These are phyloP conservation scores for Hydrocynus forskahlii DNA, from an alignment of 2,797 vertebrate species.

Conservation along the genomic window DNA sequence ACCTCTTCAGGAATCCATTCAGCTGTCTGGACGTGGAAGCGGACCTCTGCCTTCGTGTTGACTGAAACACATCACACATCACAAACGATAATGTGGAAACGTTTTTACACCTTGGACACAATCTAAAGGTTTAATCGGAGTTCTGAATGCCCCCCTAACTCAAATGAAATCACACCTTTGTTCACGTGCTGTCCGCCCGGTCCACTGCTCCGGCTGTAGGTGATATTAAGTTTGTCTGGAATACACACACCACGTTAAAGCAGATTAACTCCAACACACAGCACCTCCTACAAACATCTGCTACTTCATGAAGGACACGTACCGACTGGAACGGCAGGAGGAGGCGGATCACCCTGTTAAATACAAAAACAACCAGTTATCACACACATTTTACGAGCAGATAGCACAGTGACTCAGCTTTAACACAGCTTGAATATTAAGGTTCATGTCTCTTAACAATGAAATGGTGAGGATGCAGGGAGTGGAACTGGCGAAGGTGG, in stretches of 20 bases:
- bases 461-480: no score
- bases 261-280: neutral
- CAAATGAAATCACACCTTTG: slow-evolving; percentile 81
- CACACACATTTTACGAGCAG: neutral
- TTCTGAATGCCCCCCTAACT: neutral
- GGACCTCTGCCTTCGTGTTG: slow-evolving; percentile 90
- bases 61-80: slow-evolving; percentile 68
- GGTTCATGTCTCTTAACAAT: no score
- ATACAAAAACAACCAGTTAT: slow-evolving; percentile 12
- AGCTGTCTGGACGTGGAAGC: slow-evolving; percentile 89
- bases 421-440: no score
- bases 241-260: neutral
- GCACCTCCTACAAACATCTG: neutral
- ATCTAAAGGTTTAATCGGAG: neutral
- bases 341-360: slow-evolving; percentile 60
- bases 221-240: slow-evolving; percentile 85
- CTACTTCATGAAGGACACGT: slow-evolving; percentile 47
- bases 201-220: slow-evolving; percentile 89
- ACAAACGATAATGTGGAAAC: neutral
- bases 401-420: neutral
- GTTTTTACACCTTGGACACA: neutral
- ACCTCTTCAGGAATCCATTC: slow-evolving; percentile 90
- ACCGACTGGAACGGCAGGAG: slow-evolving; percentile 73
- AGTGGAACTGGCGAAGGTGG: no score
- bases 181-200: slow-evolving; percentile 95